Evolutionary conservation across 2,888 invertebrate species (phyloP), one percentile per base, ranked within the genome.

Genomic region (Disparrhopalites patrizii): DNA sequence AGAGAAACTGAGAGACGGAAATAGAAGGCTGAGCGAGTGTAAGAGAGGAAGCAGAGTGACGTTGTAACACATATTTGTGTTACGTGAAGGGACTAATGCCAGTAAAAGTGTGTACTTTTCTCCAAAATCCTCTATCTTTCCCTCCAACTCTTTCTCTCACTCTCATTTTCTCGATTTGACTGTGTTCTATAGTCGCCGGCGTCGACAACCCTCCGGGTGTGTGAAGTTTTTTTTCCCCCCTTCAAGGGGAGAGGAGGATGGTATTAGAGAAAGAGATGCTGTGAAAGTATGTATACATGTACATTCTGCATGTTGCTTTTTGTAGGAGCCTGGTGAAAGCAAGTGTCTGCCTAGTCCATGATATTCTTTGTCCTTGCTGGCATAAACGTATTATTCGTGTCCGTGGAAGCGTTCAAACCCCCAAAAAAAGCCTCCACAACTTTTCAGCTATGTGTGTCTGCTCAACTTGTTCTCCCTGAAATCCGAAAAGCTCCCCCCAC

Each of bases 301-400:
- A n/a, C n/a, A n/a, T n/a, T n/a, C n/a, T n/a, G n/a, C n/a, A n/a
- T n/a, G n/a, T n/a, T n/a, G n/a, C n/a, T n/a, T n/a, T n/a, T n/a
- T n/a, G 23, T 8, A 47, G 47, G n/a, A 23, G 47, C 25, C n/a
- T n/a, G n/a, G n/a, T n/a, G n/a, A n/a, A n/a, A n/a, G n/a, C n/a
- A n/a, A n/a, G n/a, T n/a, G n/a, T n/a, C n/a, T n/a, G n/a, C n/a
- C n/a, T n/a, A n/a, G 47, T 23, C 23, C 5, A 8, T 47, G 4
- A 47, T 47, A 47, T 18, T 47, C 47, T 47, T 31, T 31, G 30
- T 55, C 23, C 23, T n/a, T 55, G 55, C 33, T 23, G 33, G 36
- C 33, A 33, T 33, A 47, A 58, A 23, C 30, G 20, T 43, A 58
- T 43, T 30, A 58, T 58, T 58, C 28, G 27, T 30, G 43, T 58